Conservation (phyloP, 2,888 invertebrate genomes). For the Lasioglossum oenotherae region DNA sequence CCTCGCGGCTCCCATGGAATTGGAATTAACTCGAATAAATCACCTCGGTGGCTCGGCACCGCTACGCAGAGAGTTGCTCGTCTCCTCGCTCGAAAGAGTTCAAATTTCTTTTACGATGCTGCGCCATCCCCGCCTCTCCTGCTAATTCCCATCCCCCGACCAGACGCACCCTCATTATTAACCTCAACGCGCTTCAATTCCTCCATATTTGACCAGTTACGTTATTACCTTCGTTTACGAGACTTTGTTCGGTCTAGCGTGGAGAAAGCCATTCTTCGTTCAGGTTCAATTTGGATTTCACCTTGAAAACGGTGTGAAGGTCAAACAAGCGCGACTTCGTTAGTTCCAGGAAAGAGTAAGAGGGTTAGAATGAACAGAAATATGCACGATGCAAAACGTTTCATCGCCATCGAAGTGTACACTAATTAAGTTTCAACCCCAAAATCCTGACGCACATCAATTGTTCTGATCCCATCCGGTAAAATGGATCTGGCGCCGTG, state of each 20-base stretch:
- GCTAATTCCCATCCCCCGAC: slow-evolving; percentile 11
- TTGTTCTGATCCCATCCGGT: not conserved
- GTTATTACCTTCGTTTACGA: not conserved
- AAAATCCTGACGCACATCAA: not conserved
- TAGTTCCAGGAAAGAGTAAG: not conserved
- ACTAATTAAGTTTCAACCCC: not conserved
- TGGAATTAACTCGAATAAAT: slow-evolving; percentile 84
- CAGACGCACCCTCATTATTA: not conserved
- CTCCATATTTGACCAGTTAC: not conserved
- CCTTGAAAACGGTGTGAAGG: not conserved
- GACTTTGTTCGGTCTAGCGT: no score
- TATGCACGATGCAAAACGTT: not conserved
- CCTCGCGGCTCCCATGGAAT: slow-evolving; percentile 84
- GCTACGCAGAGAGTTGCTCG: slow-evolving; percentile 71
- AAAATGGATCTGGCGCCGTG: not conserved
- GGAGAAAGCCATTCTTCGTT: no score
- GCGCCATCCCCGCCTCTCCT: slow-evolving; percentile 55
- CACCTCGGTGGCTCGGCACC: slow-evolving; percentile 79
- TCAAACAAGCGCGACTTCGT: not conserved
- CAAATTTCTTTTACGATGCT: slow-evolving; percentile 80
- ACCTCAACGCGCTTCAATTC: not conserved
- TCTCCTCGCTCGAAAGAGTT: slow-evolving; percentile 73
- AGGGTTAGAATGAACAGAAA: not conserved
- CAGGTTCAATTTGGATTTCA: not conserved
- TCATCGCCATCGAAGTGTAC: not conserved